A percentile compares a stretch with the other conserved stretches of the same genome.
These are phyloP conservation scores for Scytalopus superciliaris DNA, from an alignment of 2,113 vertebrate species.

Conservation along the genomic window DNA sequence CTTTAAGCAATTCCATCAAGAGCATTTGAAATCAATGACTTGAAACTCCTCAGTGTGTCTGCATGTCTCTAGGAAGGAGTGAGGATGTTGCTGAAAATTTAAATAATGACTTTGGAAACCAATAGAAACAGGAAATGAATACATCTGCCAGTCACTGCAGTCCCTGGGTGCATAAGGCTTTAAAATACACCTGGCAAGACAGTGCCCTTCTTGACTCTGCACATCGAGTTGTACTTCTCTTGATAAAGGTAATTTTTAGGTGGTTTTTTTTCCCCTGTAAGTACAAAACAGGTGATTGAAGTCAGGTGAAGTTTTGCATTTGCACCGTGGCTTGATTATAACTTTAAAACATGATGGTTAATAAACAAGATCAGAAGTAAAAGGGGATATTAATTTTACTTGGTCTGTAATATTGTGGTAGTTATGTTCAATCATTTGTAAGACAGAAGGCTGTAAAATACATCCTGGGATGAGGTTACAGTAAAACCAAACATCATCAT, in stretches of 20 bases:
- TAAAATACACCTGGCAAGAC: neutral
- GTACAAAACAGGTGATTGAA: neutral
- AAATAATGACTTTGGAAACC: constrained; percentile 13
- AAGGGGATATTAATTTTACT: constrained; percentile 59
- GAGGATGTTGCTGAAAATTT: neutral
- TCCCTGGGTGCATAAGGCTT: neutral
- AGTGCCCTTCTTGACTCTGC: neutral
- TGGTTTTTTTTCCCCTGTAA: rapidly evolving
- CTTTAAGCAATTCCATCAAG: constrained; percentile 1
- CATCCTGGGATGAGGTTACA: neutral
- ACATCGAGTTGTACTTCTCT: neutral
- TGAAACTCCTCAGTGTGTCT: neutral
- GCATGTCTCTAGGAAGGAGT: neutral
- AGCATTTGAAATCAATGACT: constrained; percentile 24
- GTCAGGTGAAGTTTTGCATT: neutral
- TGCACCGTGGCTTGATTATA: neutral
- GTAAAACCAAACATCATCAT: constrained; percentile 15
- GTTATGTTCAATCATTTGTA: constrained; percentile 45
- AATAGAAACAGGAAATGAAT: neutral
- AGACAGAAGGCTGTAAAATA: constrained; percentile 41
- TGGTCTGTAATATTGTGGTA: constrained; percentile 15
- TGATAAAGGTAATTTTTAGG: neutral
- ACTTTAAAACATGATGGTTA: neutral
- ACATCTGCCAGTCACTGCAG: neutral
- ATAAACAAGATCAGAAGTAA: constrained; percentile 33